Evolutionary conservation across 1,140 invertebrate genomes (phyloP), one percentile per base, ranked within the genome.

Genomic region (Pseudomyrmex pallidus): DNA sequence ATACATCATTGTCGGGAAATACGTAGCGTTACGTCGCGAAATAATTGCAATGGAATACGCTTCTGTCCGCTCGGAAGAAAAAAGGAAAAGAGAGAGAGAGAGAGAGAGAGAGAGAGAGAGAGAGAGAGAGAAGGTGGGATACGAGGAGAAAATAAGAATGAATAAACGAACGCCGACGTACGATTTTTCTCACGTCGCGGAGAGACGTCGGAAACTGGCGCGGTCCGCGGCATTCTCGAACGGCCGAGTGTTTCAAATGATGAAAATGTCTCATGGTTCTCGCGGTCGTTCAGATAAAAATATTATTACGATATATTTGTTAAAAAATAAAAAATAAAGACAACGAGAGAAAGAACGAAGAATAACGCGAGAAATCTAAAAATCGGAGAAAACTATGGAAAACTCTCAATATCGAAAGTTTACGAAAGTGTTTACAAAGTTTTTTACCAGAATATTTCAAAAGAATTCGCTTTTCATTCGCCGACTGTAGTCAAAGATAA

Each of bases 241-340:
- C 64, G 44, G 8, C 10, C 8, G 13, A 59, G 44, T 72, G 56
- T 72, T 80, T 70, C 22, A 80, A 35, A 25, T 25, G 46, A 59
- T 59, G 56, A 72, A 70, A 70, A 80, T 80, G 66, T 70, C 35
- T 35, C 72, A 80, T 78, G 59, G n/a, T 48, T 50, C 59, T 25
- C 50, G 22, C 44, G 20, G 59, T 64, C 50, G 73, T 64, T 54
- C 46, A 64, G 48, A 64, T 76, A 13, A 76, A 76, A 76, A 35
- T 76, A 22, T 76, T 64, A 52, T 10, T 3, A 10, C 15, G n/a
- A 8, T 64, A 17, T 76, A 15, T 64, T 50, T 59, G 54, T 3
- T 7, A 20, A 25, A 57, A 48, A 10, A 44, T 22, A 78, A 59
- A 48, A 54, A 66, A 20, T 4, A 15, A 78, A 48, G 3, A 50